phyloP scores from a whole-genome alignment of 2,888 invertebrate genomes.

The Cyclophora punctaria region DNA sequence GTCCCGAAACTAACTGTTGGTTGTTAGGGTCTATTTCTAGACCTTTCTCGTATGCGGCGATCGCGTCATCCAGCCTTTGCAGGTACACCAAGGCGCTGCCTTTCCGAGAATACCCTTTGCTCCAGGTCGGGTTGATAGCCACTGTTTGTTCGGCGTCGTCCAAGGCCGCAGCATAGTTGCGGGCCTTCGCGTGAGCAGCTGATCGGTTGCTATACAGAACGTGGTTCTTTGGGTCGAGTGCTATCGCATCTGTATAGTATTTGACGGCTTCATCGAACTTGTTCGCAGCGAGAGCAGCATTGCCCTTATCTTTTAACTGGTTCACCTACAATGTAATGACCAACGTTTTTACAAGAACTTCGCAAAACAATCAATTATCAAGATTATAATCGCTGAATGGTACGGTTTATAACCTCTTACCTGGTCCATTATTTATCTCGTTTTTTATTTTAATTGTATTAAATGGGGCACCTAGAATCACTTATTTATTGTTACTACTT shows the following conservation, averaged over 20 bases:
- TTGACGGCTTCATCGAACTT: conserved; percentile 86
- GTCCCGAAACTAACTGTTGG: conserved; percentile 79
- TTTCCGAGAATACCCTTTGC: conserved; percentile 91
- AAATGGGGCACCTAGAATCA: too few relatives aligned
- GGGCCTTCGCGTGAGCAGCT: conserved; percentile 90
- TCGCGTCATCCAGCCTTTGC: conserved; percentile 82
- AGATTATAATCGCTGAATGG: conserved; percentile 23
- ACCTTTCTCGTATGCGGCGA: conserved; percentile 81
- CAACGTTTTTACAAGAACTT: conserved; percentile 12
- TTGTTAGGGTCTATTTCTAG: conserved; percentile 83
- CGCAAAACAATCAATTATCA: conserved; percentile 17
- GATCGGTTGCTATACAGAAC: conserved; percentile 94
- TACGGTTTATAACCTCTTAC: conserved; percentile 57
- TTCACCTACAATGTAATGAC: conserved; percentile 77
- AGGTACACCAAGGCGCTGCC: conserved; percentile 89
- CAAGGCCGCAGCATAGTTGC: conserved; percentile 82
- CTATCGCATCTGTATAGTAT: conserved; percentile 87
- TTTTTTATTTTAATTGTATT: too few relatives aligned
- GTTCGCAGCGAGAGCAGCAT: conserved; percentile 85
- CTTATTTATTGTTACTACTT: too few relatives aligned
- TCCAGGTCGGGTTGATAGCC: conserved; percentile 87
- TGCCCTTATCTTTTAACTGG: conserved; percentile 90
- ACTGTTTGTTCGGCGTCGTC: conserved; percentile 91
- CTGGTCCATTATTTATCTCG: conserved; percentile 53
- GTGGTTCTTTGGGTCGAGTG: conserved; percentile 86